Evolutionary conservation across 1,140 invertebrate genomes (phyloP), one percentile per base, ranked within the genome.

Genomic region (Drosophila kanapiae): DNA sequence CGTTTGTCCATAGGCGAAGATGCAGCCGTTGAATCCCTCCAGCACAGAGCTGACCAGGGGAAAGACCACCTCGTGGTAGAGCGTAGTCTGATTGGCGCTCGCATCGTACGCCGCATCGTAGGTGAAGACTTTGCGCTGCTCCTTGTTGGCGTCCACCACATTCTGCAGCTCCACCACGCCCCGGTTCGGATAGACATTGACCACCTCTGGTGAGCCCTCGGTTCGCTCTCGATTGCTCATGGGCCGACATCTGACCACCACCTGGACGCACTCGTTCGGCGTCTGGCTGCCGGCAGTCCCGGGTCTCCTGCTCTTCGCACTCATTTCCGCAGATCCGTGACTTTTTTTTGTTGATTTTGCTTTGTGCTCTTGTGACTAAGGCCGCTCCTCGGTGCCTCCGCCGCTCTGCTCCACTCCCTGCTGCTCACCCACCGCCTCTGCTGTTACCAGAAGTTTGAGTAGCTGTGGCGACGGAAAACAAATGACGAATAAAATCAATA

Each of bases 1-100:
- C 0, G 98, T 99, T 93, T 99, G 98, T 0, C 98, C 98, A 93
- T 99, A 99, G 1, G 98, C 98, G 94, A 99, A 99, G 63, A 99
- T 98, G 71, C 98, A 99, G 14, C 98, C 98, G 93, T 99, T 99
- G 93, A 98, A 99, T 7, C 98, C 98, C 85, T 97, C 97, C 27
- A 99, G 94, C 2, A 99, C 98, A 10, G 98, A 98, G 70, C 98
- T 96, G n/a, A 99, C 98, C 70, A 99, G 93, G 0, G 98, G 98
- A 38, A 97, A 95, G 33, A 99, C 94, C 83, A 95, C 94, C 93
- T 99, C 98, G 93, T 99, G 97, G 93, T 99, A 99, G 1, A 99
- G 93, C 71, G 98, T 97, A 80, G 97, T 95, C 93, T 99, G 99
- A 63, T 95, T 96, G 1, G 98, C 97, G 84, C 95, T 95, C 80